A percentile compares a stretch with the other conserved stretches of the same genome.
Conservation (phyloP, 2,113 vertebrate genomes). For the Falco punctatus region DNA sequence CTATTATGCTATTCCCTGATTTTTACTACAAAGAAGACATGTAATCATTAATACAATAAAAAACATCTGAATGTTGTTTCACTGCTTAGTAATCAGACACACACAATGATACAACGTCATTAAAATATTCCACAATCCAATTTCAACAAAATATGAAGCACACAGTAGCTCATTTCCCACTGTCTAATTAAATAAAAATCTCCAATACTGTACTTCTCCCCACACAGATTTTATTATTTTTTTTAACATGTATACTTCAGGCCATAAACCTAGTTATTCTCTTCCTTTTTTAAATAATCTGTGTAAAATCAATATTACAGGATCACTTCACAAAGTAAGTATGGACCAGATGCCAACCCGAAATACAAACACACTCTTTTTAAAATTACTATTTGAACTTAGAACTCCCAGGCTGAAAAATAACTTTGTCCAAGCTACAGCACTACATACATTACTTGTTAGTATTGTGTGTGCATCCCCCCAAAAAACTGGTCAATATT, state of each 20-base stretch:
- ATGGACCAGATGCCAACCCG: background rate
- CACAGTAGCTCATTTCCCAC: background rate
- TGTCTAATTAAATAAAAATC: background rate
- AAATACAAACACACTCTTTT: background rate
- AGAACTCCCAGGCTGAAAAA: slow-evolving; percentile 26
- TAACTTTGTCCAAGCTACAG: background rate
- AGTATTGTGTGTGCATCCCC: background rate
- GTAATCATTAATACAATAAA: background rate
- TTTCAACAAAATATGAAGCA: background rate
- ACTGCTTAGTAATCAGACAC: background rate
- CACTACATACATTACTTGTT: background rate
- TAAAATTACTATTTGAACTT: background rate
- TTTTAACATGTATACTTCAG: background rate
- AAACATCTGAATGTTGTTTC: background rate
- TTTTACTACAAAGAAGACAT: background rate
- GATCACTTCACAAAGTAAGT: background rate
- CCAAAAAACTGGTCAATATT: background rate
- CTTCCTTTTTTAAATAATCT: background rate
- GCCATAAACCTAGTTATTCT: background rate
- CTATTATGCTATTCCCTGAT: background rate
- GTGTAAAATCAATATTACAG: background rate
- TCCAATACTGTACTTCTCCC: background rate
- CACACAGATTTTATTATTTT: background rate
- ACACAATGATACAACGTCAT: background rate
- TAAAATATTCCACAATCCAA: background rate